Base-by-base conservation (phyloP, 2,888 invertebrate species). In the Gastracanthus pulcherrimus region DNA sequence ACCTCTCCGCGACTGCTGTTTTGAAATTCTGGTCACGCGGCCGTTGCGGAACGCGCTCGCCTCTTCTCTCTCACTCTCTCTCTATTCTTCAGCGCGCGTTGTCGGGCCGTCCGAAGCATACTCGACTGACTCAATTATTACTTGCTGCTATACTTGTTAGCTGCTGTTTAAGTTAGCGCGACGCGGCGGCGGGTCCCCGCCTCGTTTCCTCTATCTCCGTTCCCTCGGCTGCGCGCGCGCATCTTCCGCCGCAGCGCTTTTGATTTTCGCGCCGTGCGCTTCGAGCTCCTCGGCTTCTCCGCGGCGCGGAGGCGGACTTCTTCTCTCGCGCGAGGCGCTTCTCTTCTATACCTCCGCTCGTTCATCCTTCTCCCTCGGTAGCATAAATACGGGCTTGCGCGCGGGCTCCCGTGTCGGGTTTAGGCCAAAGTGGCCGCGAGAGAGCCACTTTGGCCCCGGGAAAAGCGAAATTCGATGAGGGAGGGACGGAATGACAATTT, bases 41-140 rank as follows among this genome's bases (percentile, higher is more conserved):
- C 82, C 84, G 83, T 84, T 84, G 75, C 76, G 84, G 82, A 76
- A 34, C 16, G 45, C 62, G 36, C 41, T 48, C 67, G 19, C 36
- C 38, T 34, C 26, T 45, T n/a, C 71, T 11, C 51, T 45, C 62
- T 82, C 82, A 80, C 84, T 77, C 82, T 81, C 75, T 81, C 76
- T 76, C 75, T 45, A 80, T 5, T 5, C 7, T 23, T 11, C 38
- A 11, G 34, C 26, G 23, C 31, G 60, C 69, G 71, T 64, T 19
- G 23, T 55, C 62, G 31, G 74, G 64, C 72, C 82, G 83, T 82
- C 84, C 84, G 80, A 82, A 83, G 82, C 84, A 86, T 85, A 86
- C 86, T 87, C 85, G 87, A 84, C 85, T 87, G 88, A 88, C 88
- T 89, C 89, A 88, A 89, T 89, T 89, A 89, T 89, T 88, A 89